Evolutionary conservation across 2,888 invertebrate genomes (phyloP), one percentile per base, ranked within the genome.

Genomic region (Stramonita haemastoma): DNA sequence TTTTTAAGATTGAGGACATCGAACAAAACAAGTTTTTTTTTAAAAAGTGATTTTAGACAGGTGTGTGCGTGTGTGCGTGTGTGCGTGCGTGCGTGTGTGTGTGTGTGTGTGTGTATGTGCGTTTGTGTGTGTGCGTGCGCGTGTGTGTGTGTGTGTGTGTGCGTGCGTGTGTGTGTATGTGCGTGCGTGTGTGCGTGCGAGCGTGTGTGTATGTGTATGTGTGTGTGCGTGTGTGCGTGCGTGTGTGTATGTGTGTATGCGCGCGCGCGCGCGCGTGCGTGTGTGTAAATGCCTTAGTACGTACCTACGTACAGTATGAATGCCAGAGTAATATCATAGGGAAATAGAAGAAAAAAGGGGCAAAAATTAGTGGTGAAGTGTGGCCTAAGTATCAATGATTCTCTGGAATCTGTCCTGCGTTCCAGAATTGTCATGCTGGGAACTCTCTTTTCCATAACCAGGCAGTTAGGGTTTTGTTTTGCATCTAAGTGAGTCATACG

Each of bases 121-220:
- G 79, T 34, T 2, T 17, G 79, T 34, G 79, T 77, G 77, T 77
- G 29, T 77, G 11, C 2, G 77, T 77, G 17, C n/a, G 17, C 29
- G 77, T 77, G 77, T 77, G 77, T 77, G n/a, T 77, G 77, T n/a
- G 77, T 8, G 11, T 77, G 11, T n/a, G 77, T n/a, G 73, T 26
- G 73, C 29, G n/a, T n/a, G 17, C n/a, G 26, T 77, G 77, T 77
- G 77, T 77, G 77, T 77, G 77, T n/a, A n/a, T 77, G 77, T n/a
- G 77, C n/a, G 77, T 22, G 26, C 4, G 77, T n/a, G 77, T 77
- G 29, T 77, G n/a, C n/a, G n/a, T 77, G 77, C n/a, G 77, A 73
- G 73, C 6, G 77, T n/a, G 77, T n/a, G 77, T n/a, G 29, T n/a
- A n/a, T n/a, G 77, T 77, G 26, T 77, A n/a, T 77, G 77, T 77